Evolutionary conservation across 2,113 vertebrate species (phyloP).

Genomic region (Steatornis caripensis): DNA sequence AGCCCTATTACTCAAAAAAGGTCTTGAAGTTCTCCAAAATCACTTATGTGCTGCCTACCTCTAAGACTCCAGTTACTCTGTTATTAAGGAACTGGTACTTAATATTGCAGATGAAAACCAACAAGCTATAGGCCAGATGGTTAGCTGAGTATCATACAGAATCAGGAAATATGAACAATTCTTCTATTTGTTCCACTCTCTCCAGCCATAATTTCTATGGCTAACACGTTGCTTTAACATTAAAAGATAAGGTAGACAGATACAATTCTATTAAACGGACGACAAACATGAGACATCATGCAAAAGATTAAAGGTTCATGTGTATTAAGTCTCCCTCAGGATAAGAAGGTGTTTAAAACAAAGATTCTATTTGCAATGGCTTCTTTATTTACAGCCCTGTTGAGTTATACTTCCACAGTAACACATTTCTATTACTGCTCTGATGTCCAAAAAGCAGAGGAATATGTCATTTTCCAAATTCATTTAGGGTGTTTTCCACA

Average conservation of each 20-base stretch:
- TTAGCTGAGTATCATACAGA: not conserved
- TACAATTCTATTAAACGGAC: not conserved
- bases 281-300: not conserved
- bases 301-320: not conserved
- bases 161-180: not conserved
- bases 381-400: not conserved
- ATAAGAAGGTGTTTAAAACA: not conserved
- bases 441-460: not conserved
- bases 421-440: not conserved
- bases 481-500: not conserved
- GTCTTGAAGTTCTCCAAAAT: not conserved
- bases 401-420: not conserved
- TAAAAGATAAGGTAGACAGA: not conserved
- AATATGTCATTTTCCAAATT: not conserved
- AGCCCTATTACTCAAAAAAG: not conserved
- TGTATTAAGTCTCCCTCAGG: not conserved
- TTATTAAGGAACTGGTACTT: not conserved
- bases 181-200: not conserved
- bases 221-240: not conserved
- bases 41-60: not conserved
- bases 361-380: not conserved
- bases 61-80: not conserved
- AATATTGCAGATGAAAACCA: not conserved
- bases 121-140: not conserved
- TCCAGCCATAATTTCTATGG: not conserved